Percentiles rank a stretch among this genome's conserved stretches.
Evolutionary conservation across 2,888 invertebrate genomes (phyloP).

Genomic region (Campoplex nolae): DNA sequence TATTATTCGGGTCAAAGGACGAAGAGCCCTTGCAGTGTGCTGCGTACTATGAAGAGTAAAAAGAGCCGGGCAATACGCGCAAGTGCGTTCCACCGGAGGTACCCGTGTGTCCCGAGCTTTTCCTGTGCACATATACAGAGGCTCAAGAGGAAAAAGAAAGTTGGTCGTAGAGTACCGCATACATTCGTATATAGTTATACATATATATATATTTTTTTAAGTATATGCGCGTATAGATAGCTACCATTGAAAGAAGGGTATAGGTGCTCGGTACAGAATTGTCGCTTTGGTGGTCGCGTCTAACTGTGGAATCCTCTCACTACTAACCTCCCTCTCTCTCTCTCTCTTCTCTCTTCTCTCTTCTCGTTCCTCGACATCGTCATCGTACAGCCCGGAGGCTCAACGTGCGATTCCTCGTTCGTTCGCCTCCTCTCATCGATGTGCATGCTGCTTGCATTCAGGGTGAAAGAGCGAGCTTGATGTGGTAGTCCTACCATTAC

Average conservation of each 20-base stretch:
- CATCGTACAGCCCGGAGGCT: constrained; percentile 35
- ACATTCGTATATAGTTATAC: not conserved
- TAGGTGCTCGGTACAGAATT: constrained; percentile 20
- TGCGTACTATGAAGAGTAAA: constrained; percentile 37
- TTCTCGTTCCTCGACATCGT: not conserved
- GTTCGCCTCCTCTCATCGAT: constrained; percentile 16
- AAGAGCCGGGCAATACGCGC: constrained; percentile 63
- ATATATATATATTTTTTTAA: not conserved
- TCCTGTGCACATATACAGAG: not conserved
- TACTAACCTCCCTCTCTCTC: constrained; percentile 4
- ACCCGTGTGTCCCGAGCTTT: constrained; percentile 27
- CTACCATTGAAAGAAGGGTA: not conserved
- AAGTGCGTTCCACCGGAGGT: constrained; percentile 62
- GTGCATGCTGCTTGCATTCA: constrained; percentile 27
- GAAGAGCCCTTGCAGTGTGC: constrained; percentile 62
- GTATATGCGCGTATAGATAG: not conserved
- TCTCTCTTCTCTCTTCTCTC: constrained; percentile 15
- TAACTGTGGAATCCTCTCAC: constrained; percentile 9
- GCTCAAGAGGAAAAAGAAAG: constrained; percentile 56
- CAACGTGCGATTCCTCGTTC: constrained; percentile 21
- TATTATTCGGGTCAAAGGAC: constrained; percentile 69
- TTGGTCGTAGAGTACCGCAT: constrained; percentile 41
- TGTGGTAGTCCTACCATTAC: constrained; percentile 51
- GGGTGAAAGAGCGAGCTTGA: constrained; percentile 60
- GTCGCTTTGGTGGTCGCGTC: constrained; percentile 33